Evolutionary conservation across 2,113 vertebrate genomes (phyloP).

Genomic region (Agelaius phoeniceus): DNA sequence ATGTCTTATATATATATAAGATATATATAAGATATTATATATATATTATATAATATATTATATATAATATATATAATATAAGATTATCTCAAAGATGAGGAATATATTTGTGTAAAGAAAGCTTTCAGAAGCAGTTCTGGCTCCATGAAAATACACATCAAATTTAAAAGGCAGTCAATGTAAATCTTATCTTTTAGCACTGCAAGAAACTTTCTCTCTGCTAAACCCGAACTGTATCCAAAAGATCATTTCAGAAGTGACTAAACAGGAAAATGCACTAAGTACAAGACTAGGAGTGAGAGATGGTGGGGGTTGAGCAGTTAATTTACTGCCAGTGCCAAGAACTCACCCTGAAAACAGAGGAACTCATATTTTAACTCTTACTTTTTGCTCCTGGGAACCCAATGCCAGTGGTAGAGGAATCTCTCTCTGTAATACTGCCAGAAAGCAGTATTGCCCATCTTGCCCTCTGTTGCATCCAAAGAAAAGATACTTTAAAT

Average conservation of each 20-base stretch:
- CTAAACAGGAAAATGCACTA: not conserved
- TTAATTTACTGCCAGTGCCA: not conserved
- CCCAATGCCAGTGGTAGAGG: accelerated
- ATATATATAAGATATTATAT: no score
- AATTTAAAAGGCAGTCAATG: not conserved
- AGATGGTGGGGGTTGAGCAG: accelerated
- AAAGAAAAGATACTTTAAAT: not conserved
- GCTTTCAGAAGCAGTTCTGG: not conserved
- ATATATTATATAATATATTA: no score
- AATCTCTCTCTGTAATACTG: not conserved
- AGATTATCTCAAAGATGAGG: not conserved
- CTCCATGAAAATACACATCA: not conserved
- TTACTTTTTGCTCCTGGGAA: not conserved
- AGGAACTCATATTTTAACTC: not conserved
- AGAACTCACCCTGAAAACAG: not conserved
- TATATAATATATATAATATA: no score
- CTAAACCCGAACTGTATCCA: not conserved
- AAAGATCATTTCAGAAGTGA: not conserved
- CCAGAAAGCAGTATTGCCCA: not conserved
- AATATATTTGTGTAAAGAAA: not conserved
- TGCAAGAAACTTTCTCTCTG: not conserved
- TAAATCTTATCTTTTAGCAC: not conserved
- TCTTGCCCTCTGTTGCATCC: not conserved
- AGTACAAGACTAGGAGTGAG: not conserved
- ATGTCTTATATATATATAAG: no score